A percentile compares a stretch with the other conserved stretches of the same genome.
Evolutionary conservation across 1,140 invertebrate species (phyloP).

Genomic region (Sesamia nonagrioides): DNA sequence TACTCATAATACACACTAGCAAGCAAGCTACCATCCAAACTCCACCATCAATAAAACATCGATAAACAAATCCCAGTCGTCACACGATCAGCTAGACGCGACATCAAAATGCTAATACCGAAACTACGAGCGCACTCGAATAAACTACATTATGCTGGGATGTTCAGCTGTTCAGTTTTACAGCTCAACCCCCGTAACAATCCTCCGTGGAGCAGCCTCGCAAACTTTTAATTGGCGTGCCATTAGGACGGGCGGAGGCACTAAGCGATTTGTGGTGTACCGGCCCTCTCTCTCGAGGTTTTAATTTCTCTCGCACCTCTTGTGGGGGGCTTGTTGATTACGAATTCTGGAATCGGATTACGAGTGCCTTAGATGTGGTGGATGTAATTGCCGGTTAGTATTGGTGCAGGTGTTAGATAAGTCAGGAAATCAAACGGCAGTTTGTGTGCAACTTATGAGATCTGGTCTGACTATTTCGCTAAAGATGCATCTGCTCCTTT

Average conservation of each 20-base stretch:
- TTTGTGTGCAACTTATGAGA: neutral
- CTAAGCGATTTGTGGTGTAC: conserved; percentile 87
- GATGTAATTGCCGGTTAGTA: conserved; percentile 6
- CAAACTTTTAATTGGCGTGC: conserved; percentile 87
- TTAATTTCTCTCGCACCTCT: conserved; percentile 84
- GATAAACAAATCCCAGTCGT: conserved; percentile 48
- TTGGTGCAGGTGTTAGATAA: conserved; percentile 11
- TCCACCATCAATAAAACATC: conserved; percentile 41
- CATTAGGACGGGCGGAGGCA: conserved; percentile 84
- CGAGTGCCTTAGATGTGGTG: conserved; percentile 42
- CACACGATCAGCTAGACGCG: conserved; percentile 63
- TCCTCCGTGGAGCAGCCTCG: conserved; percentile 74
- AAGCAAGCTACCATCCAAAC: neutral
- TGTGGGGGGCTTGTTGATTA: conserved; percentile 68
- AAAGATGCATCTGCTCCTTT: too few species aligned
- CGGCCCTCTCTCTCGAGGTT: conserved; percentile 83
- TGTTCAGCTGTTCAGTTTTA: conserved; percentile 83
- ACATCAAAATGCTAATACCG: conserved; percentile 83
- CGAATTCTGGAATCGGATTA: conserved; percentile 64
- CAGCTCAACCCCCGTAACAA: conserved; percentile 78
- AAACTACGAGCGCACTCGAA: conserved; percentile 70
- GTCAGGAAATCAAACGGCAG: neutral
- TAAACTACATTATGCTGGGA: conserved; percentile 82
- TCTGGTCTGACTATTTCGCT: neutral
- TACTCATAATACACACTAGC: neutral